These are phyloP conservation scores for Tetrax tetrax DNA, from an alignment of 2,113 vertebrate species.

Conservation along the genomic window DNA sequence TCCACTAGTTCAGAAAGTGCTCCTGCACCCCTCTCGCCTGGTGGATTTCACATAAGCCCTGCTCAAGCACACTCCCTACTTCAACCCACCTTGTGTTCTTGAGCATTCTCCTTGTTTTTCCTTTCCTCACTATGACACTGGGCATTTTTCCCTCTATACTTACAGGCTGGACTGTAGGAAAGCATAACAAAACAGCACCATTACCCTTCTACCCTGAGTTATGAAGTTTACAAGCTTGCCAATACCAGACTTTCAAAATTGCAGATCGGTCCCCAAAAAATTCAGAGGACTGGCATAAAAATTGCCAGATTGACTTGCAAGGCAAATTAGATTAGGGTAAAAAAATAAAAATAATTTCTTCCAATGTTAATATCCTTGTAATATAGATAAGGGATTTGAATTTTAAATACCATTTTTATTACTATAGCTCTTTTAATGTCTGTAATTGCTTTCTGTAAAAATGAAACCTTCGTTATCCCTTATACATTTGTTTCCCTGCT, in stretches of 20 bases:
- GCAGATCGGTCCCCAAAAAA: not conserved
- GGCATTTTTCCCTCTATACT: not conserved
- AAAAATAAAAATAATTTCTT: not conserved
- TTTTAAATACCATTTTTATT: constrained; percentile 68
- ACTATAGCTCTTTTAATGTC: constrained; percentile 53
- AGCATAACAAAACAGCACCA: not conserved
- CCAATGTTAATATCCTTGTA: constrained; percentile 32
- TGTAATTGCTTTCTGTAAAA: constrained; percentile 54
- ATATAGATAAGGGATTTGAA: constrained; percentile 63
- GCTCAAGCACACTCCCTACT: not conserved
- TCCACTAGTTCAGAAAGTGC: accelerated
- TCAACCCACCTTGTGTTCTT: not conserved
- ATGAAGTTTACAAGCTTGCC: not conserved
- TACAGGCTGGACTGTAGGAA: not conserved
- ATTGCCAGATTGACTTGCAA: constrained; percentile 14
- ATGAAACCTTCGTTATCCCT: not conserved
- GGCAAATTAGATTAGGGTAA: not conserved
- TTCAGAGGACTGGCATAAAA: not conserved
- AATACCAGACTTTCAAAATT: not conserved
- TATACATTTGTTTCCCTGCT: constrained; percentile 18
- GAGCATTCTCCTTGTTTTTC: accelerated
- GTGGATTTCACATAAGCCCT: not conserved
- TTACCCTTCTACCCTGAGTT: not conserved
- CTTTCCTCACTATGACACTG: not conserved
- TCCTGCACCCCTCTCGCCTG: accelerated